Conservation (phyloP, 1,140 invertebrate species). For the Leptonema lineaticorne region DNA sequence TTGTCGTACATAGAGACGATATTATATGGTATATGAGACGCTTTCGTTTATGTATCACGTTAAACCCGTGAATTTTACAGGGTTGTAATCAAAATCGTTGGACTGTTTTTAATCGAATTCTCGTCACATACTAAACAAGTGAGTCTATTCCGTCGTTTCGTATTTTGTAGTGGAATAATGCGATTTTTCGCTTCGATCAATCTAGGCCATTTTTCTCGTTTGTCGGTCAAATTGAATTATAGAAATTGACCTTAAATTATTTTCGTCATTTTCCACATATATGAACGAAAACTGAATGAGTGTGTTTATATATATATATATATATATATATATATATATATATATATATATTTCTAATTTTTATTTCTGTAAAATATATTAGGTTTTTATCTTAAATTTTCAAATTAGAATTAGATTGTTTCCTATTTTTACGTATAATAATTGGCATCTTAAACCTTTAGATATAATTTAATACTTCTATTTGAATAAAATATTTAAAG, state of each 20-base stretch:
- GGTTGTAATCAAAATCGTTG: constrained; percentile 10
- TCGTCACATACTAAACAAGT: not conserved
- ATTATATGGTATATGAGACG: no score
- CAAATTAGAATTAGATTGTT: no score
- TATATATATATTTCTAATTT: no score
- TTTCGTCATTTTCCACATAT: not conserved
- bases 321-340: not conserved
- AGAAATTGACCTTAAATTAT: constrained; percentile 5
- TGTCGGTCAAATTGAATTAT: not conserved
- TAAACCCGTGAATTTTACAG: not conserved
- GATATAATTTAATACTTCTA: no score
- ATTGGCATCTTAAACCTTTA: no score
- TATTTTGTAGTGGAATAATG: constrained; percentile 21
- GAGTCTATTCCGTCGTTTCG: not conserved
- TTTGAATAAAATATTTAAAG: no score
- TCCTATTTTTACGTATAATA: no score
- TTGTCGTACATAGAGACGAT: no score
- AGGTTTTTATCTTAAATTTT: no score
- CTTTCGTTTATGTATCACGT: no score
- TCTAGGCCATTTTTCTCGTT: not conserved
- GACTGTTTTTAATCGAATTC: constrained; percentile 17
- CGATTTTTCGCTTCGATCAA: constrained; percentile 29
- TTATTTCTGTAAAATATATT: no score
- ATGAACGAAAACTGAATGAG: not conserved
- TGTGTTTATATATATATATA: not conserved